These are phyloP conservation scores for Baronia brevicornis DNA, from an alignment of 2,888 invertebrate genomes.

Conservation along the genomic window DNA sequence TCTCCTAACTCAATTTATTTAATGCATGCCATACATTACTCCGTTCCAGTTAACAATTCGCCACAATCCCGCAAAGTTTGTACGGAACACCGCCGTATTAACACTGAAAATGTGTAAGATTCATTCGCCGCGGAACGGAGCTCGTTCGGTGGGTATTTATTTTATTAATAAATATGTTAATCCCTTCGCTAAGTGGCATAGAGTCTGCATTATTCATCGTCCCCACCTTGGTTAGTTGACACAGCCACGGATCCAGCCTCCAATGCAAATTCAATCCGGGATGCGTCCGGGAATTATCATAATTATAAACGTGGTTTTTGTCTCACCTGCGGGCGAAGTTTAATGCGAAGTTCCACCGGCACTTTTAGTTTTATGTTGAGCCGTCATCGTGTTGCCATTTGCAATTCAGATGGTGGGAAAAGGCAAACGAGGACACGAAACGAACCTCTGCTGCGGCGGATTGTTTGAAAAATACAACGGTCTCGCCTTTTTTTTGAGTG, in stretches of 20 bases:
- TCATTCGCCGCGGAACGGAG: conserved; percentile 34
- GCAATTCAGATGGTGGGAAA: conserved; percentile 72
- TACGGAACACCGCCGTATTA: conserved; percentile 42
- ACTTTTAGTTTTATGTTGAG: conserved; percentile 72
- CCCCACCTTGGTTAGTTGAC: conserved; percentile 68
- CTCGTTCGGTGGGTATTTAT: conserved; percentile 63
- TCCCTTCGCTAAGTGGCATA: conserved; percentile 65
- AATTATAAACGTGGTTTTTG: conserved; percentile 74
- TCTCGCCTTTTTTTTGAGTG: conserved; percentile 46
- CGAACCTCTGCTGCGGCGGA: conserved; percentile 54
- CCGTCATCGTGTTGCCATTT: conserved; percentile 67
- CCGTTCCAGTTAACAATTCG: conserved; percentile 58
- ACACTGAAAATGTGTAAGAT: conserved; percentile 35
- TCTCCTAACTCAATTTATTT: conserved; percentile 67
- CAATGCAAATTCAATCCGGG: conserved; percentile 74
- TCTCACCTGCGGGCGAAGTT: conserved; percentile 68
- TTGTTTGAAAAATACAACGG: conserved; percentile 66
- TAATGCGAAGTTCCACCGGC: conserved; percentile 72
- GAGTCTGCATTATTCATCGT: conserved; percentile 68
- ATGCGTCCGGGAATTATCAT: conserved; percentile 71
- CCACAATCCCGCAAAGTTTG: conserved; percentile 50
- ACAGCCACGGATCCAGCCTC: conserved; percentile 67
- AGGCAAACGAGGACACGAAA: conserved; percentile 56
- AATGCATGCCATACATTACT: conserved; percentile 72
- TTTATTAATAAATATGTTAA: conserved; percentile 76